A percentile compares a stretch with the other conserved stretches of the same genome.
Conservation (phyloP, 2,888 invertebrate species). For the Ditula angustiorana region DNA sequence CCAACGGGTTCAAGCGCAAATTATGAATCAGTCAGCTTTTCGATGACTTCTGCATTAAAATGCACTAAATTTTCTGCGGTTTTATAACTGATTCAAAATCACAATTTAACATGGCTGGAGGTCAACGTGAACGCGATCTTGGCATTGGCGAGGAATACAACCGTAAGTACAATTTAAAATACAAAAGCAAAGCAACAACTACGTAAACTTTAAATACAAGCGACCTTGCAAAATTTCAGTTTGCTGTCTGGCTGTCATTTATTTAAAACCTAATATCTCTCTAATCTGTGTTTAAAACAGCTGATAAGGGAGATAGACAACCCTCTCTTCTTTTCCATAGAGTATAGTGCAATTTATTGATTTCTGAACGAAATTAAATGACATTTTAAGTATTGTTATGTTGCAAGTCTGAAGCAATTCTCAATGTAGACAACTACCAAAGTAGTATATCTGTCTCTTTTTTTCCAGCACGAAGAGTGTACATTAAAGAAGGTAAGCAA, state of each 20-base stretch:
- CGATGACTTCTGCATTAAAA: slow-evolving; percentile 39
- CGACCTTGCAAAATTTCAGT: slow-evolving; percentile 13
- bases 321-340: background rate
- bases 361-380: slow-evolving; percentile 41
- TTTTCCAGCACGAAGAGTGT: slow-evolving; percentile 63
- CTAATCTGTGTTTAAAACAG: too few relatives aligned
- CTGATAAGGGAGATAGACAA: background rate
- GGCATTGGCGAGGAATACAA: slow-evolving; percentile 53
- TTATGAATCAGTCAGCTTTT: slow-evolving; percentile 59
- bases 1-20: slow-evolving; percentile 52
- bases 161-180: slow-evolving; percentile 53
- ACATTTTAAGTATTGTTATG: slow-evolving; percentile 45
- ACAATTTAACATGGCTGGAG: background rate
- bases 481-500: slow-evolving; percentile 77
- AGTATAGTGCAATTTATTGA: background rate
- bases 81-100: slow-evolving; percentile 18
- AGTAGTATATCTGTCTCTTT: slow-evolving; percentile 62
- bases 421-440: slow-evolving; percentile 62
- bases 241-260: background rate
- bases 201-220: too few relatives aligned
- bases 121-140: slow-evolving; percentile 1
- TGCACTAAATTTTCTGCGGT: slow-evolving; percentile 33
- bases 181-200: background rate
- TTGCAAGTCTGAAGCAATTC: slow-evolving; percentile 46
- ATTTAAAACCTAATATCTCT: too few relatives aligned